Percentiles rank a stretch among this genome's conserved stretches.
phyloP scores from a whole-genome alignment of 2,888 invertebrate genomes.

The Drosophila heteroneura region DNA sequence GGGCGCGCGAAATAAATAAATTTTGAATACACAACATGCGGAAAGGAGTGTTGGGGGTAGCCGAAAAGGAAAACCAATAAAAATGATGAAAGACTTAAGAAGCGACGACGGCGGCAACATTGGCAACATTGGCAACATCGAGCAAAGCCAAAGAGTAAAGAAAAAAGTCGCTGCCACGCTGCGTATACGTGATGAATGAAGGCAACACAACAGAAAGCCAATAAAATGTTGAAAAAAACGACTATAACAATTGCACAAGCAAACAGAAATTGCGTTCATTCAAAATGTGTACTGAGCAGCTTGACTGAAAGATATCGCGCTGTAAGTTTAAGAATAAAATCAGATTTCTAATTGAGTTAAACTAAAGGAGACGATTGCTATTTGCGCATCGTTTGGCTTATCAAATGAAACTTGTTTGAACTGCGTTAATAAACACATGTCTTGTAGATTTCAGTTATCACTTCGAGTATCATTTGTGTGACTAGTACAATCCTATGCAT shows the following conservation, averaged over 20 bases:
- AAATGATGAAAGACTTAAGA: conserved; percentile 77
- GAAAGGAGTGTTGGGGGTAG: not conserved
- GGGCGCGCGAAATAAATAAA: conserved; percentile 65
- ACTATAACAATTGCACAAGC: conserved; percentile 57
- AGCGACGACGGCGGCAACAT: conserved; percentile 38
- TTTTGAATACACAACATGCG: conserved; percentile 59
- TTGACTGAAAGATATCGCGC: not conserved
- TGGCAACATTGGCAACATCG: conserved; percentile 34
- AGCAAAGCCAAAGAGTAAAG: conserved; percentile 13
- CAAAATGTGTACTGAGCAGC: not conserved
- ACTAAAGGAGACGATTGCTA: not conserved
- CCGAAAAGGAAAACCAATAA: conserved; percentile 58
- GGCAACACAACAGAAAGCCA: conserved; percentile 51
- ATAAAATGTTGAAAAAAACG: conserved; percentile 61
- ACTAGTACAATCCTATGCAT: not conserved
- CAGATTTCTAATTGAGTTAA: too few relatives aligned
- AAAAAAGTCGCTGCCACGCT: conserved; percentile 30
- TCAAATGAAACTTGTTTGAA: not conserved
- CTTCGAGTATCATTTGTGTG: not conserved
- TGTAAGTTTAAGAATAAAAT: too few relatives aligned
- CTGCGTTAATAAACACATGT: not conserved
- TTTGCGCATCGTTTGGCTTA: not conserved
- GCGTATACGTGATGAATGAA: conserved; percentile 70
- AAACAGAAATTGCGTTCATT: conserved; percentile 42
- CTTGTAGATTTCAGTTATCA: not conserved